Evolutionary conservation across 1,140 invertebrate genomes (phyloP).

Genomic region (Neoseiulus cucumeris): DNA sequence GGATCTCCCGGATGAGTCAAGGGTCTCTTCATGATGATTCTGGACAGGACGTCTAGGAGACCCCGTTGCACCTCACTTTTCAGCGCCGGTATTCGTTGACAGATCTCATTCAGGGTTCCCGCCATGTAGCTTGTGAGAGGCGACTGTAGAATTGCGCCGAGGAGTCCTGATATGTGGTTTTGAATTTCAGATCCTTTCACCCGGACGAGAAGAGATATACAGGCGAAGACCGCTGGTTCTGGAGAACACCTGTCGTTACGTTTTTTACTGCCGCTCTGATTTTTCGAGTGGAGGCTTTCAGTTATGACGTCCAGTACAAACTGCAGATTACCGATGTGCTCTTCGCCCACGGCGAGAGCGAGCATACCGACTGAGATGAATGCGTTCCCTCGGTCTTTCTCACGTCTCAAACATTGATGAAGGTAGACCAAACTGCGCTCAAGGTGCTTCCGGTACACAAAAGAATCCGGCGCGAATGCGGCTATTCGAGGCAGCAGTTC

Average conservation of each 20-base stretch:
- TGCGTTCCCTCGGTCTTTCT: constrained; percentile 59
- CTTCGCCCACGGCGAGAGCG: constrained; percentile 63
- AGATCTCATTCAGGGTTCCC: constrained; percentile 68
- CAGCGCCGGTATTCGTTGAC: constrained; percentile 61
- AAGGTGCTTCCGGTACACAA: constrained; percentile 31
- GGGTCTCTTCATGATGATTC: constrained; percentile 71
- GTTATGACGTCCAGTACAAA: constrained; percentile 71
- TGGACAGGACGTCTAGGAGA: constrained; percentile 58
- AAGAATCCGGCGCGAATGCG: constrained; percentile 66
- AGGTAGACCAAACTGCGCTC: constrained; percentile 54
- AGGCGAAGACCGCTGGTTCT: constrained; percentile 79
- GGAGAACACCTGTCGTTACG: constrained; percentile 34
- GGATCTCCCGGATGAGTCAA: constrained; percentile 55
- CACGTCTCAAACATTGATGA: constrained; percentile 47
- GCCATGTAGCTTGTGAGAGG: constrained; percentile 50
- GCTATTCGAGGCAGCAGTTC: constrained; percentile 78
- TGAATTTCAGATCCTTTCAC: constrained; percentile 54
- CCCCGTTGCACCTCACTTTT: constrained; percentile 81
- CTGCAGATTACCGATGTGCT: constrained; percentile 55
- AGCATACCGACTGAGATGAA: constrained; percentile 77
- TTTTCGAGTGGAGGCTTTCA: constrained; percentile 43
- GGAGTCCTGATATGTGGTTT: constrained; percentile 54
- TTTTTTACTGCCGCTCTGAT: constrained; percentile 10
- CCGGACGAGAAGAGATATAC: constrained; percentile 74
- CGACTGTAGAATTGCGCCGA: constrained; percentile 78